phyloP scores from a whole-genome alignment of 2,888 invertebrate genomes.

The Mythimna vitellina region DNA sequence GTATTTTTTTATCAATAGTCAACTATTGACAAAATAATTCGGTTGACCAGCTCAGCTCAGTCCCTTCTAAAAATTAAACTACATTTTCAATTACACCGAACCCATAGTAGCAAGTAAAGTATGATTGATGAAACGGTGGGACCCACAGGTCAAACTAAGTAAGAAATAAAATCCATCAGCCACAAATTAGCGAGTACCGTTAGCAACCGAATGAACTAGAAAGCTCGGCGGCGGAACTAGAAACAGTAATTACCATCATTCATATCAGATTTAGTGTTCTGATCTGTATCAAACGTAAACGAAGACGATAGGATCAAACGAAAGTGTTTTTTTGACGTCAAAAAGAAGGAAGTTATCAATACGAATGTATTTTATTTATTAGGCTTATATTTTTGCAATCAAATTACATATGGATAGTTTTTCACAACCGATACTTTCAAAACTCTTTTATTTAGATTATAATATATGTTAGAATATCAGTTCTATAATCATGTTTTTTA shows the following conservation, averaged over 20 bases:
- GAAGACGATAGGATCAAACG: conserved; percentile 38
- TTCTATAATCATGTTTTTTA: too few relatives aligned
- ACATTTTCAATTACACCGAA: not conserved
- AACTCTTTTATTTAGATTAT: too few relatives aligned
- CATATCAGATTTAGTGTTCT: conserved; percentile 47
- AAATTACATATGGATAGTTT: not conserved
- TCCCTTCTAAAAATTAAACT: not conserved
- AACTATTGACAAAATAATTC: too few relatives aligned
- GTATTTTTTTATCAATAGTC: not conserved
- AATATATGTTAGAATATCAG: too few relatives aligned
- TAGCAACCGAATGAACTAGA: conserved; percentile 54
- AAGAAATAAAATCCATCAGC: conserved; percentile 37
- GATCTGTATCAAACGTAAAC: conserved; percentile 42
- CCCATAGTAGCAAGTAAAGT: conserved; percentile 17
- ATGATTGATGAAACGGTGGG: conserved; percentile 37
- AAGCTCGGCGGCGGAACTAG: too few relatives aligned
- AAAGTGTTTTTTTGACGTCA: conserved; percentile 38
- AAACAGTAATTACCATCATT: conserved; percentile 49
- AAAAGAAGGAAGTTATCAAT: conserved; percentile 7
- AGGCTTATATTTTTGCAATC: not conserved
- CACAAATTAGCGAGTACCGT: conserved; percentile 48
- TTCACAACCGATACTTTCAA: not conserved
- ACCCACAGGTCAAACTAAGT: conserved; percentile 28
- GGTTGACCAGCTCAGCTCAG: too few relatives aligned
- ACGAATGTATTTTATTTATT: conserved; percentile 5